These are phyloP conservation scores for Erethizon dorsatum DNA, from an alignment of 2,797 vertebrate genomes.

Conservation along the genomic window DNA sequence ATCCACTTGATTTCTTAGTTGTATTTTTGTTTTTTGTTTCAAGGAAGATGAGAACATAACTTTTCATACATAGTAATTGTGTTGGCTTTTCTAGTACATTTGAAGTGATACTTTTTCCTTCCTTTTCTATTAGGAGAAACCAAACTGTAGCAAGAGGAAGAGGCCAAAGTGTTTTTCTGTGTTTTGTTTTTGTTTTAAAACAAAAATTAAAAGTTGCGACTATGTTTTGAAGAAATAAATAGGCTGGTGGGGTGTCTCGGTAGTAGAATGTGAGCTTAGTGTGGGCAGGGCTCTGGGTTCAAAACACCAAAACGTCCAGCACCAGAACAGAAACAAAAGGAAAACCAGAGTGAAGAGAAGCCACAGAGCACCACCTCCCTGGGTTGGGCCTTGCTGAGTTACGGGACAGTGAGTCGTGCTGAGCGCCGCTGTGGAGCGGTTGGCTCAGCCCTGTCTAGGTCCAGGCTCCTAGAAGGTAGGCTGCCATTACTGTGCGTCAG, in stretches of 20 bases:
- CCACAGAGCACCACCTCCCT: background rate
- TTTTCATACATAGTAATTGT: background rate
- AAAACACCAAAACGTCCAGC: background rate
- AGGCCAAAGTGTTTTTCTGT: background rate
- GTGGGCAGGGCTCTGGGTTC: background rate
- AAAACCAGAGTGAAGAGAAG: background rate
- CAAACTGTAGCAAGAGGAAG: conserved; percentile 24
- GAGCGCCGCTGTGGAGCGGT: background rate
- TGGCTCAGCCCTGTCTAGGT: background rate
- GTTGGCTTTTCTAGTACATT: conserved; percentile 35
- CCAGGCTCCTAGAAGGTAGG: background rate
- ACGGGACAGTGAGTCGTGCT: background rate
- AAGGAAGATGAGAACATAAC: background rate
- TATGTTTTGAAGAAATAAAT: background rate
- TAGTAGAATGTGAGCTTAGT: background rate
- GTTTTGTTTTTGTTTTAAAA: conserved; percentile 38
- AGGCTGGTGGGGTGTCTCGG: background rate
- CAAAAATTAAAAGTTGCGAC: background rate
- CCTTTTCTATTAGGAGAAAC: conserved; percentile 50
- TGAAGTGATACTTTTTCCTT: conserved; percentile 26
- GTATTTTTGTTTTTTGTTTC: conserved; percentile 34
- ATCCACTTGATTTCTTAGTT: background rate
- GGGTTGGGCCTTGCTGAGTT: background rate
- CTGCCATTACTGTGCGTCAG: background rate
- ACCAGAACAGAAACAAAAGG: background rate